These are phyloP conservation scores for Chlamydotis undulata DNA, from an alignment of 2,113 vertebrate species.

Conservation along the genomic window DNA sequence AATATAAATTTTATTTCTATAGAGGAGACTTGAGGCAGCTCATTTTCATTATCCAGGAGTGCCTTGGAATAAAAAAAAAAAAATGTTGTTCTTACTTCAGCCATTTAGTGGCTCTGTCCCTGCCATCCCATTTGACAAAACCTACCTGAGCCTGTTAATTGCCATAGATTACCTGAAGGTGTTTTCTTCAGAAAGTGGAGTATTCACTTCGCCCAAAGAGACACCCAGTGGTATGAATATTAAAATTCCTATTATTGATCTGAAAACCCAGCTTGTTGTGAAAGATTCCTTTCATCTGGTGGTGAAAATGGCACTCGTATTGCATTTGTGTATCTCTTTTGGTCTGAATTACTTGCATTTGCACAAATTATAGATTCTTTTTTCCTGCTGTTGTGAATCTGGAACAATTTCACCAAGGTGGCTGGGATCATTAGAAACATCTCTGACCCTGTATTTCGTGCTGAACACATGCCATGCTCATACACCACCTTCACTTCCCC, in stretches of 20 bases:
- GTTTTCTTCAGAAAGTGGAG: not conserved
- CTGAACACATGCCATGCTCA: not conserved
- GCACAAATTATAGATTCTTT: not conserved
- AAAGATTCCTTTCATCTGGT: not conserved
- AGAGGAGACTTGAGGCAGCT: not conserved
- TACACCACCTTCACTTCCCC: not conserved
- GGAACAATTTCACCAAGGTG: not conserved
- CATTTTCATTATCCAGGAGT: not conserved
- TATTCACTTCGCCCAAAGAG: not conserved
- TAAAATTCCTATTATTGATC: not conserved
- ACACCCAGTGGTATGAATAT: not conserved
- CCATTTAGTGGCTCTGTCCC: not conserved
- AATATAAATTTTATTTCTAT: not conserved
- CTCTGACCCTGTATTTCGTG: not conserved
- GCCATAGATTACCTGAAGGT: not conserved
- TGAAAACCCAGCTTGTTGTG: not conserved
- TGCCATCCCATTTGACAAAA: not conserved
- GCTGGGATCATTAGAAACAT: not conserved
- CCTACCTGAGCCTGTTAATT: not conserved
- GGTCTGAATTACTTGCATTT: not conserved
- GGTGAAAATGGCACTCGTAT: not conserved
- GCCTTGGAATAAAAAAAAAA: not conserved
- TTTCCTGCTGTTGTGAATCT: not conserved
- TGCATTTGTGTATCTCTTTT: not conserved
- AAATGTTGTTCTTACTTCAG: fast-evolving